Base-by-base conservation (phyloP, 2,113 vertebrate genomes). In the Misgurnus anguillicaudatus region DNA sequence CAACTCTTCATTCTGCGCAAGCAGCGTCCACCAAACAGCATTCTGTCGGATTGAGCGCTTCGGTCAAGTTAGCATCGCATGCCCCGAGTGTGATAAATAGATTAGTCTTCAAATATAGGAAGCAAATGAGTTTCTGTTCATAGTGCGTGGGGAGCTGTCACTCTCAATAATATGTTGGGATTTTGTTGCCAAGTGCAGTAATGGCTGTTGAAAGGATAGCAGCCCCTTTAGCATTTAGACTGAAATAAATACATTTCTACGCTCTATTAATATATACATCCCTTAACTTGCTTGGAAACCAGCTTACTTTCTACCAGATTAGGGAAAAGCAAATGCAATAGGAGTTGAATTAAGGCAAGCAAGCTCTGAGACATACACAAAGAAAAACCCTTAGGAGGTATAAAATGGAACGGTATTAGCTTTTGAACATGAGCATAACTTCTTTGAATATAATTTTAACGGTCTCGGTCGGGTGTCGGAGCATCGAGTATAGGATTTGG, bases 61-160 rank as follows among this genome's bases (percentile, higher is more conserved):
- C 62, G 84, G 89, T 90, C 83, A 89, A 90, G 83, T 88, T 90
- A 89, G 88, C 87, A 88, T 90, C 86, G 63, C 79, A 67, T 63
- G 80, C 58, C 51, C 60, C 71, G 82, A 91, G 87, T 90, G 91
- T 89, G 90, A 91, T 94, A 92, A 92, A 91, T 87, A 92, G 91
- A 93, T 94, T 91, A 92, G 87, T 87, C 85, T 86, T 87, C 81
- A 89, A 90, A 93, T 90, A 87, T 83, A 86, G 80, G 86, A 86
- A 86, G 89, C 88, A 87, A 88, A 92, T 87, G 64, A 88, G 86
- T 88, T 89, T 87, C 84, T 85, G 85, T 74, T 81, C 62, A 81
- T 21, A 86, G 89, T 89, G 86, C 86, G 87, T 85, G 82, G 5
- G 78, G 84, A 75, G 61, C 86, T 89, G 87, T 89, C 91, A 91